A percentile compares a stretch with the other conserved stretches of the same genome.
These are phyloP conservation scores for Solea senegalensis DNA, from an alignment of 2,113 vertebrate species.

Conservation along the genomic window DNA sequence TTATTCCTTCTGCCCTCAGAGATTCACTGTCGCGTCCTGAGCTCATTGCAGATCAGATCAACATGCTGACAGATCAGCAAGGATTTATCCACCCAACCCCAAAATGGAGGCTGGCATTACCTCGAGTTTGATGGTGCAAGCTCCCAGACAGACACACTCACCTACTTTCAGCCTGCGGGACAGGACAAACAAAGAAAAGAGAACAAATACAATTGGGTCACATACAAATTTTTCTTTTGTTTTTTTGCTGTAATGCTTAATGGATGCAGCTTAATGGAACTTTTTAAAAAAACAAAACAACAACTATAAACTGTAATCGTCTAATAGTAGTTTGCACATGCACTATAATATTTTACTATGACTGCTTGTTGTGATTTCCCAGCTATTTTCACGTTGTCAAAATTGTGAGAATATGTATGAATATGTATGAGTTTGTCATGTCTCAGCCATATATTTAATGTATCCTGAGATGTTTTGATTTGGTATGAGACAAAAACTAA, in stretches of 20 bases:
- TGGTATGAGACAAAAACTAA: too few relatives aligned
- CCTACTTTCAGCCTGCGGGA: conserved; percentile 58
- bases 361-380: too few relatives aligned
- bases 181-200: not conserved
- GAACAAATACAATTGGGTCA: conserved; percentile 55
- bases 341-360: too few relatives aligned
- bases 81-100: conserved; percentile 54
- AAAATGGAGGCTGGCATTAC: conserved; percentile 56
- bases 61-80: conserved; percentile 43
- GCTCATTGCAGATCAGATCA: conserved; percentile 12
- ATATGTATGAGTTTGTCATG: too few relatives aligned
- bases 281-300: too few relatives aligned
- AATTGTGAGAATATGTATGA: too few relatives aligned
- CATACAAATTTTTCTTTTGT: conserved; percentile 22
- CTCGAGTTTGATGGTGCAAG: conserved; percentile 28
- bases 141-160: conserved; percentile 58
- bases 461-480: too few relatives aligned
- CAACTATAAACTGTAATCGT: too few relatives aligned
- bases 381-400: too few relatives aligned
- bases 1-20: conserved; percentile 1
- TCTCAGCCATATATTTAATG: too few relatives aligned
- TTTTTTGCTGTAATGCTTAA: conserved; percentile 22
- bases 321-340: too few relatives aligned
- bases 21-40: not conserved
- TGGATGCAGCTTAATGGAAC: not conserved